Base-by-base conservation (phyloP, 1,140 invertebrate genomes). In the Nasonia longicornis region DNA sequence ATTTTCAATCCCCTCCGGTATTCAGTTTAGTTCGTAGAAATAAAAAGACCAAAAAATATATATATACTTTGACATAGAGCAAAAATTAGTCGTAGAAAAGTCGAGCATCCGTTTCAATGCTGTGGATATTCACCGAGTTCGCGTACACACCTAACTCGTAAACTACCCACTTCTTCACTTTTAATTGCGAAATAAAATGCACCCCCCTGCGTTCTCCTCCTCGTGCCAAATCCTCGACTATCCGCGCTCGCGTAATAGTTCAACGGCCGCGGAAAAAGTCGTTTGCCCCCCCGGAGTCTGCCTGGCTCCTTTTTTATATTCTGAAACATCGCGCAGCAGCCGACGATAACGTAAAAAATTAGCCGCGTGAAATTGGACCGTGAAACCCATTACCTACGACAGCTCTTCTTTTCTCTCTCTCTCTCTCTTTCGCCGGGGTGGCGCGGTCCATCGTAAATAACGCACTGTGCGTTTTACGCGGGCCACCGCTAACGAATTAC, bases 401-500 rank as follows among this genome's bases (percentile, higher is more conserved):
- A 64, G 52, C 35, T 70, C 76, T 48, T 42, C 22, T 35, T 52
- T 71, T 26, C 12, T 79, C 48, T 64, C 69, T 35, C 26, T 48
- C 70, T 80, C 52, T 26, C n/a, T 72, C 45, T 72, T 20, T 45
- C 63, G 45, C n/a, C 38, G 3, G 12, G 52, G 52, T 8, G 10
- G 16, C 38, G 69, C 31, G 48, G 52, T 64, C 48, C 70, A 67
- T 81, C 81, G 76, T 81, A 81, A 84, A 81, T 84, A 78, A 83
- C 80, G 79, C 63, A 79, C 26, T 67, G 29, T 4, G 3, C 71
- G 26, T 52, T 73, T 26, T n/a, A 71, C 29, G 31, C 2, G 35
- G 16, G 0, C 20, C 52, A 58, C 52, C 70, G 38, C 42, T 81
- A 81, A 81, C 71, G 76, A 84, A 87, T 86, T 87, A 86, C 79